These are phyloP conservation scores for Apamea epomidion DNA, from an alignment of 2,888 invertebrate species.

Conservation along the genomic window DNA sequence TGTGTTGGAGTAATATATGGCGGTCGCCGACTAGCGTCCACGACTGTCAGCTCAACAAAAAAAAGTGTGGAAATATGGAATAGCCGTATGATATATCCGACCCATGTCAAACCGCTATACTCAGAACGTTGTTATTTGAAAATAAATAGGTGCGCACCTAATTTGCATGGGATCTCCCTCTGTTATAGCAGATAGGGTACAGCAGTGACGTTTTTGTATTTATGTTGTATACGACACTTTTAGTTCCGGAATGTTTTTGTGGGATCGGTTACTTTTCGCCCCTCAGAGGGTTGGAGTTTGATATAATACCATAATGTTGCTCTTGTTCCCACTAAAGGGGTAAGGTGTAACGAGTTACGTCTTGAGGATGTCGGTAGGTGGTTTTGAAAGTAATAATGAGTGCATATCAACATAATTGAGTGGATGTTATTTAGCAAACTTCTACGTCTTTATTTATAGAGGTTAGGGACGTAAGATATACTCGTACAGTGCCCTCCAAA, in stretches of 20 bases:
- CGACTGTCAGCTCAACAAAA: constrained; percentile 75
- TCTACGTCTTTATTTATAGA: not conserved
- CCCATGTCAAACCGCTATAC: constrained; percentile 78
- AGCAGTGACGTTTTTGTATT: constrained; percentile 58
- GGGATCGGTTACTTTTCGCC: constrained; percentile 58
- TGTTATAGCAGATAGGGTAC: constrained; percentile 53
- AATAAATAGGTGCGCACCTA: constrained; percentile 76
- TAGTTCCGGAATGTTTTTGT: constrained; percentile 58
- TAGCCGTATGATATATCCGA: constrained; percentile 79
- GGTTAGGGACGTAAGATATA: not conserved
- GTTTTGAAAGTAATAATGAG: constrained; percentile 18
- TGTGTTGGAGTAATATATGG: constrained; percentile 77
- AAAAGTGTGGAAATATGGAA: constrained; percentile 81
- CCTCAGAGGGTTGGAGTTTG: constrained; percentile 55
- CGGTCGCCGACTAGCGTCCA: constrained; percentile 70
- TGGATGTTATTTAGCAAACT: not conserved
- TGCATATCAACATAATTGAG: constrained; percentile 35
- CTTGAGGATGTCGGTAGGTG: constrained; percentile 15
- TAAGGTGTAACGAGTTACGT: constrained; percentile 43
- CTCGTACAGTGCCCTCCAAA: not conserved
- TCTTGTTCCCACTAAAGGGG: constrained; percentile 27
- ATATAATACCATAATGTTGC: constrained; percentile 55
- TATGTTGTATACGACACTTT: constrained; percentile 59
- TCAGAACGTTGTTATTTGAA: constrained; percentile 71
- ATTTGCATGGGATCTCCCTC: constrained; percentile 74